phyloP scores from a whole-genome alignment of 2,888 invertebrate species.

The Operophtera brumata region DNA sequence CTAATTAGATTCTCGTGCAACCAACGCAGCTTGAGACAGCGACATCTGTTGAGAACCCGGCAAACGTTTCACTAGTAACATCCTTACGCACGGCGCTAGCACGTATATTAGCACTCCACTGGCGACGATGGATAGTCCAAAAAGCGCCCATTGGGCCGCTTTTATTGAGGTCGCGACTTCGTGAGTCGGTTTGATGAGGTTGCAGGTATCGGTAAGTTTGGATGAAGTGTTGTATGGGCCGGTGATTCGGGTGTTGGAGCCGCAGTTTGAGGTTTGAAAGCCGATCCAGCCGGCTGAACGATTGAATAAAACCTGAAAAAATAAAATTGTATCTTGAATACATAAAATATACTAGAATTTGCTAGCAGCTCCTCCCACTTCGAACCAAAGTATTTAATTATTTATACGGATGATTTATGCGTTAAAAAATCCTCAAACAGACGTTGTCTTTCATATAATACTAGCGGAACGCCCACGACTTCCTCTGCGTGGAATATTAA shows the following conservation, averaged over 20 bases:
- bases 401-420: no score
- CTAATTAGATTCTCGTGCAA: slow-evolving; percentile 40
- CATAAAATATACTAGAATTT: no score
- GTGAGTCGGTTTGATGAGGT: slow-evolving; percentile 35
- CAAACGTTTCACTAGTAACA: slow-evolving; percentile 47
- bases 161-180: slow-evolving; percentile 58
- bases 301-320: slow-evolving; percentile 71
- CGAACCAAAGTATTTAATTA: no score
- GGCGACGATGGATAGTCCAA: slow-evolving; percentile 61
- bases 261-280: slow-evolving; percentile 67
- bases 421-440: no score
- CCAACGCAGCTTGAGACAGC: slow-evolving; percentile 63
- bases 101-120: slow-evolving; percentile 58
- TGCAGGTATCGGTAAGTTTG: slow-evolving; percentile 11
- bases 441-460: no score
- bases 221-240: slow-evolving; percentile 62
- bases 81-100: slow-evolving; percentile 62
- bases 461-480: no score
- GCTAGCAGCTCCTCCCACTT: no score
- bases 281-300: slow-evolving; percentile 72
- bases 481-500: no score
- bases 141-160: slow-evolving; percentile 67
- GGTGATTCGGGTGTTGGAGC: slow-evolving; percentile 57
- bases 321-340: background rate
- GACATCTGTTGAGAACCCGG: slow-evolving; percentile 58